phyloP scores from a whole-genome alignment of 1,140 invertebrate species.

The Ceratina japonica region DNA sequence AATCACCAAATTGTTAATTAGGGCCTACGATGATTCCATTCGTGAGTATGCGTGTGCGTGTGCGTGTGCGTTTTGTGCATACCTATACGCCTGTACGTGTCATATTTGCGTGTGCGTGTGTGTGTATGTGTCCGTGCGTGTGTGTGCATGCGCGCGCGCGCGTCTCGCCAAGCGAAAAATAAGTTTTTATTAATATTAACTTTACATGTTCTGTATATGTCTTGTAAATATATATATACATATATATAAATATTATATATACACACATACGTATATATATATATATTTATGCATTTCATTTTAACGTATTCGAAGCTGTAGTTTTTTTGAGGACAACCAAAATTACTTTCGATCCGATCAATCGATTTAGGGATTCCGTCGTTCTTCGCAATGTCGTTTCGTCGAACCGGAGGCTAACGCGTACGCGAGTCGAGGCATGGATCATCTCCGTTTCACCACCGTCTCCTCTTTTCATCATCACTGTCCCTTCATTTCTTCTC shows the following conservation, averaged over 20 bases:
- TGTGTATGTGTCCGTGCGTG: background rate
- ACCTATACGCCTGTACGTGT: background rate
- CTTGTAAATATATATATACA: slow-evolving; percentile 79
- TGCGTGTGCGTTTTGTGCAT: background rate
- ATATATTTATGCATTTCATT: slow-evolving; percentile 51
- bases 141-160: slow-evolving; percentile 20
- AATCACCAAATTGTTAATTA: slow-evolving; percentile 3
- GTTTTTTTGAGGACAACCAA: slow-evolving; percentile 10
- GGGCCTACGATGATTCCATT: slow-evolving; percentile 1
- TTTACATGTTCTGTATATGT: slow-evolving; percentile 79
- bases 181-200: slow-evolving; percentile 65
- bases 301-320: slow-evolving; percentile 31
- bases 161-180: slow-evolving; percentile 59
- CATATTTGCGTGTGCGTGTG: background rate
- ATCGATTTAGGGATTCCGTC: slow-evolving; percentile 18
- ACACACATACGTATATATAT: slow-evolving; percentile 53
- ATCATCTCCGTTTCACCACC: background rate
- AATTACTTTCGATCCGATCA: slow-evolving; percentile 7
- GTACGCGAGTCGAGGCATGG: background rate
- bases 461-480: background rate
- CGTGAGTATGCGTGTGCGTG: too few relatives aligned
- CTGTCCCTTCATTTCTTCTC: slow-evolving; percentile 1
- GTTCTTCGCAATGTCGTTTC: slow-evolving; percentile 13
- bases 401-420: slow-evolving; percentile 3
- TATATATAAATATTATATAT: slow-evolving; percentile 45